Percentiles rank a stretch among this genome's conserved stretches.
These are phyloP conservation scores for Galleria mellonella DNA, from an alignment of 1,140 invertebrate genomes.

Conservation along the genomic window DNA sequence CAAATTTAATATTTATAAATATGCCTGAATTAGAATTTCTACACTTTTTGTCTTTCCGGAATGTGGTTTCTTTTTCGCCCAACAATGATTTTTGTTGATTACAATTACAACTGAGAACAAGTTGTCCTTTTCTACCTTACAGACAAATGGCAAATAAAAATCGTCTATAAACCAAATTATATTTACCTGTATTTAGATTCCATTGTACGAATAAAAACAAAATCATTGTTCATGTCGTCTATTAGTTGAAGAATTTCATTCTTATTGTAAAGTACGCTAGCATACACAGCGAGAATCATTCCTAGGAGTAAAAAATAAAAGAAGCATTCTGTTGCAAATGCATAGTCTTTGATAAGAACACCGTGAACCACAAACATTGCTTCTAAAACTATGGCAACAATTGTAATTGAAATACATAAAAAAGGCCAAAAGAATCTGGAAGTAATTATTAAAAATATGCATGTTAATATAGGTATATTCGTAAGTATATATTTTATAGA, in stretches of 20 bases:
- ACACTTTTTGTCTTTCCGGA: too few relatives aligned
- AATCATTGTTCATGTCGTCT: conserved; percentile 31
- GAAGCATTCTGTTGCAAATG: conserved; percentile 36
- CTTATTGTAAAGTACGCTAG: conserved; percentile 16
- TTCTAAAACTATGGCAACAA: conserved; percentile 20
- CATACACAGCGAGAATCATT: conserved; percentile 21
- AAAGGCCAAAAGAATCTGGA: conserved; percentile 33
- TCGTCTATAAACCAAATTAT: too few relatives aligned
- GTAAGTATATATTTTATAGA: neutral
- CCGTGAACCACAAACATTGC: conserved; percentile 29
- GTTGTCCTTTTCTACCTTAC: too few relatives aligned
- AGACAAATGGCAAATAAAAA: too few relatives aligned
- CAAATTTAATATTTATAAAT: too few relatives aligned
- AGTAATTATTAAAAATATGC: conserved; percentile 1
- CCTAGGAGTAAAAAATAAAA: conserved; percentile 31
- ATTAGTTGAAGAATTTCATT: conserved; percentile 19
- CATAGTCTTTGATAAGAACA: conserved; percentile 21
- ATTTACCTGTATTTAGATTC: conserved; percentile 24
- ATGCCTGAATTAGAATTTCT: too few relatives aligned
- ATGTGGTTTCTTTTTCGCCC: too few relatives aligned
- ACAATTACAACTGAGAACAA: too few relatives aligned
- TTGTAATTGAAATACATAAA: conserved; percentile 8
- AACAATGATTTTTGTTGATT: too few relatives aligned
- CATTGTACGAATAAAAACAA: conserved; percentile 27
- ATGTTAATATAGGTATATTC: neutral